Evolutionary conservation across 2,888 invertebrate species (phyloP), one percentile per base, ranked within the genome.

Genomic region (Leistus spinibarbis): DNA sequence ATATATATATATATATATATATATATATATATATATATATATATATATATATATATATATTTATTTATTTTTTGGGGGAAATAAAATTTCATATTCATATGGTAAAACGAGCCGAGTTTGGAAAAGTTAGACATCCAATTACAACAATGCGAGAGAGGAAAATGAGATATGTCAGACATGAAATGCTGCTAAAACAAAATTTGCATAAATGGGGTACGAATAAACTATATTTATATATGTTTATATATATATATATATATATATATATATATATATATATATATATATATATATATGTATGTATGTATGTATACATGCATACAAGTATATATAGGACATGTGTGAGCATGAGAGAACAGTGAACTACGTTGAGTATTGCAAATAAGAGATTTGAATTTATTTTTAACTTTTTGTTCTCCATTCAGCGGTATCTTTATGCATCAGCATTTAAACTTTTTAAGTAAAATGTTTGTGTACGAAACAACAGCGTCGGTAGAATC

Each of bases 131-230:
- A 71, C 71, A 71, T 71, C 54, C 64, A 71, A 71, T 71, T 71
- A 71, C 64, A 71, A 71, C 71, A 71, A 23, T 60, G 64, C 71
- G 71, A 71, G 64, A 40, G 71, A 71, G 71, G 71, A 71, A 63
- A 71, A 71, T 71, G 71, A 64, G 71, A 71, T 71, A 71, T 64
- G 71, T 71, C 71, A 71, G 71, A 71, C 71, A 64, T 71, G 71
- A 71, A 71, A 71, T 64, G 63, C 71, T 71, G 64, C 71, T 71
- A 64, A 54, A 71, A 71, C 71, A 71, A 54, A 71, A 71, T 71
- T 71, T 71, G 64, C 71, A 71, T 71, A 64, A 71, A 71, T 54
- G 60, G 53, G 64, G 53, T 71, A 71, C 57, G 54, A 2, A n/a
- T 57, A n/a, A 2, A 57, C n/a, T 57, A 57, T 57, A 57, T n/a